phyloP scores from a whole-genome alignment of 2,888 invertebrate genomes.

The Apoda limacodes region DNA sequence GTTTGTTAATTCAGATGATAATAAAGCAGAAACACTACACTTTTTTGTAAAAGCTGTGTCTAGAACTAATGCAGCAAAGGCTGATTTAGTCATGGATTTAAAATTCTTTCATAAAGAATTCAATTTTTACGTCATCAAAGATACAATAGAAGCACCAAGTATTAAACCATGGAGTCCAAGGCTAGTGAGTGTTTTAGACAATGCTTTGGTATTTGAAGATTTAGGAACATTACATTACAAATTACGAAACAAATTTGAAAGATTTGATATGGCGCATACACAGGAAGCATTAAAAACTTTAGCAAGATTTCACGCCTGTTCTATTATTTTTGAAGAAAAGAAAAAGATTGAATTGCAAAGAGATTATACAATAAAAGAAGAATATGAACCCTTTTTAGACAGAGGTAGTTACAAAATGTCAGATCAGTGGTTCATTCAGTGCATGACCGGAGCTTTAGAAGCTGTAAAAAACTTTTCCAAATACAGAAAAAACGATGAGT shows the following conservation, averaged over 20 bases:
- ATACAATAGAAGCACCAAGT: conserved; percentile 34
- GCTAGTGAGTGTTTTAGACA: conserved; percentile 32
- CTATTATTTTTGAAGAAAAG: conserved; percentile 60
- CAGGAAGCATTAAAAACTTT: conserved; percentile 51
- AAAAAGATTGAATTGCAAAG: conserved; percentile 32
- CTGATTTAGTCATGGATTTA: conserved; percentile 43
- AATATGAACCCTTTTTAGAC: conserved; percentile 30
- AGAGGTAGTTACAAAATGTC: conserved; percentile 35
- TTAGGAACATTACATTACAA: conserved; percentile 38
- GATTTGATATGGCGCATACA: conserved; percentile 58
- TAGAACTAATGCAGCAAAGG: conserved; percentile 44
- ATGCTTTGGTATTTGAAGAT: conserved; percentile 54
- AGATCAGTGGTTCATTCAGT: conserved; percentile 44
- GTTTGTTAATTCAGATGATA: conserved; percentile 20
- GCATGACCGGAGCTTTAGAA: conserved; percentile 43
- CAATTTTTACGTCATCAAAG: conserved; percentile 42
- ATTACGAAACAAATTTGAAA: conserved; percentile 37
- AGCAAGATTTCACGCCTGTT: conserved; percentile 62
- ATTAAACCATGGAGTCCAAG: conserved; percentile 44
- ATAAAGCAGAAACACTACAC: conserved; percentile 23
- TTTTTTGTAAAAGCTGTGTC: conserved; percentile 53
- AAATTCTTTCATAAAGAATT: conserved; percentile 44
- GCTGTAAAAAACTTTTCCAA: conserved; percentile 40
- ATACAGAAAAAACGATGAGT: conserved; percentile 25
- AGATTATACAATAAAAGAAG: conserved; percentile 35